Base-by-base conservation (phyloP, 2,888 invertebrate genomes). In the Phasia obesa region DNA sequence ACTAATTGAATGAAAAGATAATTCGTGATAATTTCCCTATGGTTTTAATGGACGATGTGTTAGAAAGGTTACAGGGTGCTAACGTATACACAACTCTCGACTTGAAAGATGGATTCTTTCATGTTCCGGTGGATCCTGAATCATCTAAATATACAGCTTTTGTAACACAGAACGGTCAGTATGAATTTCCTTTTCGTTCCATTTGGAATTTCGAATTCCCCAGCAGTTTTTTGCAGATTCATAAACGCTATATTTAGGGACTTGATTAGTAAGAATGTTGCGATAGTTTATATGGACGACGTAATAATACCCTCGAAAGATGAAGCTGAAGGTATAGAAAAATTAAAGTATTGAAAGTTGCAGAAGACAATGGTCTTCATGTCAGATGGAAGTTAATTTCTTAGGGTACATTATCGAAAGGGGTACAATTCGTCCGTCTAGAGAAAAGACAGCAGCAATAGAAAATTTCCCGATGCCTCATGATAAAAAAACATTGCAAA, bases 121-220 rank as follows among this genome's bases (percentile, higher is more conserved):
- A 70, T 15, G 47, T 70, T 1, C 70, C 59, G 4, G 23, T 71
- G 9, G 19, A 80, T 11, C n/a, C 35, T 17, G 51, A 47, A 11
- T 85, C 82, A 0, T 38, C 49, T 21, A 82, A 81, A 42, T 85
- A 65, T 23, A 84, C 80, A 9, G 31, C 79, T 9, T 85, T 85
- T 21, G 81, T 84, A 9, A 31, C 31, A 9, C 31, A 31, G 31
- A 31, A 31, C 31, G 31, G 31, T 31, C 65, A 74, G 0, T 70
- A 69, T 7, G 55, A 49, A 13, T 49, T 47, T 49, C 9, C 1
- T 5, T 49, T 21, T 21, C 31, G 49, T 49, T 2, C 49, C 49
- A 21, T 49, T 49, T 47, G 47, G 47, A 21, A 65, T 65, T 21
- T 51, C 35, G 3, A 65, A 65, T 27, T 67, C 67, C 2, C 31